Evolutionary conservation across 1,140 invertebrate genomes (phyloP).

Genomic region (Diorhabda carinulata): DNA sequence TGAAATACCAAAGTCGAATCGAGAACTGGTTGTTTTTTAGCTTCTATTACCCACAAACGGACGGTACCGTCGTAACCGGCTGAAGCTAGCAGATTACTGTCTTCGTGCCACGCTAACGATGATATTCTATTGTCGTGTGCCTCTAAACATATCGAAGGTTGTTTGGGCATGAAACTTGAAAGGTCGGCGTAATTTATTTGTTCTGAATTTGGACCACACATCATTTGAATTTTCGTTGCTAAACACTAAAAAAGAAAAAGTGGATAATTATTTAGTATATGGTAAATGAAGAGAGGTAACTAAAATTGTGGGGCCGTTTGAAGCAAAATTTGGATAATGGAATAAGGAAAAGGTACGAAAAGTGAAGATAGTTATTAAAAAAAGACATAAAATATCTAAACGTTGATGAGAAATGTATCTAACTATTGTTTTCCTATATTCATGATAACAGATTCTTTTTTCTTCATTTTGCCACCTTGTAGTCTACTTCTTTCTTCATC

Average conservation of each 20-base stretch:
- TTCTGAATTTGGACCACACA: slow-evolving; percentile 34
- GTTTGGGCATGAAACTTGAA: slow-evolving; percentile 48
- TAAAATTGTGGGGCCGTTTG: too few relatives aligned
- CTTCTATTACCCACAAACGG: slow-evolving; percentile 55
- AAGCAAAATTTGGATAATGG: too few relatives aligned
- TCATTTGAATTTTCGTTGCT: slow-evolving; percentile 41
- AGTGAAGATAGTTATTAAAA: too few relatives aligned
- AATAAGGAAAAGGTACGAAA: too few relatives aligned
- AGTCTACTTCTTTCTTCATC: too few relatives aligned
- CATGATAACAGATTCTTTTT: too few relatives aligned
- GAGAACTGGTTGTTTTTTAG: slow-evolving; percentile 44
- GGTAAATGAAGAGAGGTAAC: too few relatives aligned
- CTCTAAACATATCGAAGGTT: slow-evolving; percentile 49
- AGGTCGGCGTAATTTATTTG: slow-evolving; percentile 51
- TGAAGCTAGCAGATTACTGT: slow-evolving; percentile 52
- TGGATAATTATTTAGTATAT: too few relatives aligned
- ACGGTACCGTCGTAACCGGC: slow-evolving; percentile 66
- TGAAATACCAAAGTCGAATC: slow-evolving; percentile 61
- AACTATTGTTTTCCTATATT: too few relatives aligned
- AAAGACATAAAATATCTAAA: too few relatives aligned
- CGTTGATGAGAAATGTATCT: too few relatives aligned
- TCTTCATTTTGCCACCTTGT: too few relatives aligned
- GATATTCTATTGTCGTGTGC: slow-evolving; percentile 54
- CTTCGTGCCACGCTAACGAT: slow-evolving; percentile 48
- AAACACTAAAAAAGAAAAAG: slow-evolving; percentile 29